Evolutionary conservation across 2,797 vertebrate genomes (phyloP).

Genomic region (Lates japonicus): DNA sequence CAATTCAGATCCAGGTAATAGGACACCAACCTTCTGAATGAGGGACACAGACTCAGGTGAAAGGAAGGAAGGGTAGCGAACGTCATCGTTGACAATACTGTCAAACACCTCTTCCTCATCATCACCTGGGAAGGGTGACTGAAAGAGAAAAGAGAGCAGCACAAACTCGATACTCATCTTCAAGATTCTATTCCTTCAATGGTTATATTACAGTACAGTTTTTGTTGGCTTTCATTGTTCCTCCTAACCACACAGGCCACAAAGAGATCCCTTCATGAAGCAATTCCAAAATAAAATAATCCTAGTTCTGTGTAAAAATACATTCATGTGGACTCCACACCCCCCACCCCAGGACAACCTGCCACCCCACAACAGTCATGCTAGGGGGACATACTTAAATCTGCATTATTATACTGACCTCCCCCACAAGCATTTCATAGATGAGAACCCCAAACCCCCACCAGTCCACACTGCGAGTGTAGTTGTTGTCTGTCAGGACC

Average conservation of each 20-base stretch:
- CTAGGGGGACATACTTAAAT: too few relatives aligned
- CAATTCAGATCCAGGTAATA: not conserved
- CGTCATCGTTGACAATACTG: slow-evolving; percentile 95
- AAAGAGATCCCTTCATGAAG: too few relatives aligned
- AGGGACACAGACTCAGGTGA: slow-evolving; percentile 88
- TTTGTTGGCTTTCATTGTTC: not conserved
- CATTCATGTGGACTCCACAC: too few relatives aligned
- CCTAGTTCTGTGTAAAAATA: too few relatives aligned
- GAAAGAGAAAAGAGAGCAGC: slow-evolving; percentile 47
- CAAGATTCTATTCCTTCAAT: too few relatives aligned
- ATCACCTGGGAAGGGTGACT: slow-evolving; percentile 97
- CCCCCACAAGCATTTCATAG: slow-evolving; percentile 97
- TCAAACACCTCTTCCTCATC: slow-evolving; percentile 98
- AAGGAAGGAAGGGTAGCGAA: slow-evolving; percentile 90
- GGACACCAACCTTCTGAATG: slow-evolving; percentile 88
- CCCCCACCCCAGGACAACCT: too few relatives aligned
- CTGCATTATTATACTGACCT: slow-evolving; percentile 85
- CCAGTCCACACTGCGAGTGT: slow-evolving; percentile 97
- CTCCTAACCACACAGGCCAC: not conserved
- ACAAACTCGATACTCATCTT: not conserved
- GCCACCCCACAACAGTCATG: too few relatives aligned
- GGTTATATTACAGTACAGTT: not conserved
- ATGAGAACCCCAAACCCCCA: slow-evolving; percentile 96
- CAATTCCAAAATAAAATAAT: not conserved
- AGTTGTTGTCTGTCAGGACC: slow-evolving; percentile 93